phyloP scores from a whole-genome alignment of 2,113 vertebrate genomes.

The Mirza zaza region DNA sequence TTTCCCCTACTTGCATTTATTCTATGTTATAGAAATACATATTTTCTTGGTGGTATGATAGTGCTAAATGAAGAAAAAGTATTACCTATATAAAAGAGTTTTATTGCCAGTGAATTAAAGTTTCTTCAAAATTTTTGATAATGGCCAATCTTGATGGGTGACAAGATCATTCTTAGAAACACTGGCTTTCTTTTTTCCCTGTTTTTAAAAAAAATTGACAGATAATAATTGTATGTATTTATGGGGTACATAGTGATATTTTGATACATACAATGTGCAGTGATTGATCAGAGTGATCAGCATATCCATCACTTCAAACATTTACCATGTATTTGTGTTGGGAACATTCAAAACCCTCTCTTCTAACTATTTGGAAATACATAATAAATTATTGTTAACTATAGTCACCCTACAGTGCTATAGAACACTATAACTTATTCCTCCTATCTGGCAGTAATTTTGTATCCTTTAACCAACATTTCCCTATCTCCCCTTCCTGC shows the following conservation, averaged over 20 bases:
- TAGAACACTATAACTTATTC: background rate
- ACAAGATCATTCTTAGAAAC: conserved; percentile 11
- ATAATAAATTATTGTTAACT: background rate
- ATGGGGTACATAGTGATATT: background rate
- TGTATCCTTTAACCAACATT: background rate
- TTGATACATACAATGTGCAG: background rate
- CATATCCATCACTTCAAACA: background rate
- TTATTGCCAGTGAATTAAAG: background rate
- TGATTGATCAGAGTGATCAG: background rate
- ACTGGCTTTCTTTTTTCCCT: background rate
- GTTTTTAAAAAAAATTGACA: background rate
- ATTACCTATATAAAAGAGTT: background rate
- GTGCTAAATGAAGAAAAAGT: background rate
- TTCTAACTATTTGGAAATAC: background rate
- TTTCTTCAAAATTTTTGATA: conserved; percentile 5
- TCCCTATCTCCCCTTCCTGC: background rate
- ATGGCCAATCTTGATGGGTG: background rate
- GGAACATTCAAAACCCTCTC: background rate
- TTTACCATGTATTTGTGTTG: background rate
- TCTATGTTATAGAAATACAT: background rate
- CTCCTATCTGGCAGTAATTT: background rate
- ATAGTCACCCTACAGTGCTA: background rate
- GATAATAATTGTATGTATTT: background rate
- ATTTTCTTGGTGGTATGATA: background rate
- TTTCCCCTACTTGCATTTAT: background rate